A percentile compares a stretch with the other conserved stretches of the same genome.
Evolutionary conservation across 2,888 invertebrate species (phyloP).

Genomic region (Pegoplata infirma): DNA sequence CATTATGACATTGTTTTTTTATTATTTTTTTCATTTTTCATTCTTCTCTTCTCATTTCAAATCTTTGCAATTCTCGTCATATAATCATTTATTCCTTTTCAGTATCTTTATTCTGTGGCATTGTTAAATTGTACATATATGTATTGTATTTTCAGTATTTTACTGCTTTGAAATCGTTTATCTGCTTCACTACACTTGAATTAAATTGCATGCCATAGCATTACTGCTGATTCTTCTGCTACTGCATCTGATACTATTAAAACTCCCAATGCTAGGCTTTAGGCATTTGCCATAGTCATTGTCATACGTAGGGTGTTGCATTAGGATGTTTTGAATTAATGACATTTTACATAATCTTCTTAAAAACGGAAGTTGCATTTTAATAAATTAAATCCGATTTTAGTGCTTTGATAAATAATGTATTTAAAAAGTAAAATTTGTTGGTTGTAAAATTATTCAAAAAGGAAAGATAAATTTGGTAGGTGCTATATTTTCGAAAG

Average conservation of each 20-base stretch:
- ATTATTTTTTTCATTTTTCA: background rate
- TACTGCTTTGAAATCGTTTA: slow-evolving; percentile 57
- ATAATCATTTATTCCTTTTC: slow-evolving; percentile 30
- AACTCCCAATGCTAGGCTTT: background rate
- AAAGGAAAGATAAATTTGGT: no score
- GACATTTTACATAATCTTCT: background rate
- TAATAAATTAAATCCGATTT: background rate
- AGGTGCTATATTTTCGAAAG: no score
- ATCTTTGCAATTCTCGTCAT: slow-evolving; percentile 11
- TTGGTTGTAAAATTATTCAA: no score
- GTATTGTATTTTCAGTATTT: slow-evolving; percentile 44
- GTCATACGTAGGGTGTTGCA: slow-evolving; percentile 12
- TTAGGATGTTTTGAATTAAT: background rate
- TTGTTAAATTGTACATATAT: slow-evolving; percentile 50
- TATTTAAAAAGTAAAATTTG: no score
- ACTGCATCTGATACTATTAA: background rate
- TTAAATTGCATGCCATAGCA: slow-evolving; percentile 56
- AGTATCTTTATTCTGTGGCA: slow-evolving; percentile 29
- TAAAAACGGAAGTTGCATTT: background rate
- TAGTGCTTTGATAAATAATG: background rate
- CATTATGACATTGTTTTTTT: slow-evolving; percentile 41
- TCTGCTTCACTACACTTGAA: slow-evolving; percentile 60
- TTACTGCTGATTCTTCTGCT: slow-evolving; percentile 11
- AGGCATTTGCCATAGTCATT: slow-evolving; percentile 5
- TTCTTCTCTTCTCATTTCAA: background rate